Conservation (phyloP, 2,888 invertebrate species). For the Cephus rjabovi region DNA sequence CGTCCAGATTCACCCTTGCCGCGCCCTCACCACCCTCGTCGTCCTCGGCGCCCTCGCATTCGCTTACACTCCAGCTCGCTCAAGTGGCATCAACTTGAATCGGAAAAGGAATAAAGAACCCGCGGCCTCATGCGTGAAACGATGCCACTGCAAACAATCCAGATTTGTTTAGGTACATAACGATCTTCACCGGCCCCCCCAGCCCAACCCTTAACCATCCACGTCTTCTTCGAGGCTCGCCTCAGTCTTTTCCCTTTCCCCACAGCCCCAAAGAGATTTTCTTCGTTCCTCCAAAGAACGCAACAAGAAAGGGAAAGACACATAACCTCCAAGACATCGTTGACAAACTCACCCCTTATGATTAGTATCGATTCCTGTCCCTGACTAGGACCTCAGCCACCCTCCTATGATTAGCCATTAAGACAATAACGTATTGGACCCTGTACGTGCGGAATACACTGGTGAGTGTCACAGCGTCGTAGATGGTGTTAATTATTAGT, state of each 20-base stretch:
- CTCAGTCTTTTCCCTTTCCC: slow-evolving; percentile 5
- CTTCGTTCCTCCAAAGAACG: background rate
- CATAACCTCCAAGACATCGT: background rate
- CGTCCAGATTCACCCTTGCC: slow-evolving; percentile 2
- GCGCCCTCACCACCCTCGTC: slow-evolving; percentile 5
- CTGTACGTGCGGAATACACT: background rate
- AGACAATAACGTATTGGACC: slow-evolving; percentile 37
- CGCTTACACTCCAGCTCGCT: slow-evolving; percentile 61
- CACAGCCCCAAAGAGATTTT: background rate
- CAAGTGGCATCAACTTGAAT: slow-evolving; percentile 65
- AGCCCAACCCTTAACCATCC: slow-evolving; percentile 4
- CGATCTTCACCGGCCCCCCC: slow-evolving; percentile 43
- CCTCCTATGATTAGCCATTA: slow-evolving; percentile 49
- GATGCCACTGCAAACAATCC: slow-evolving; percentile 66
- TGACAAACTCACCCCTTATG: background rate
- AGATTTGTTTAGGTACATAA: slow-evolving; percentile 64
- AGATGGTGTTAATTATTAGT: background rate
- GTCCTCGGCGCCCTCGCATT: slow-evolving; percentile 28
- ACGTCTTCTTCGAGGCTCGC: slow-evolving; percentile 3
- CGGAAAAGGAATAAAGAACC: slow-evolving; percentile 63
- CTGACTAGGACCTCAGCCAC: background rate
- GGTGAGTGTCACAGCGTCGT: background rate
- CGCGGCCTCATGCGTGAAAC: slow-evolving; percentile 66
- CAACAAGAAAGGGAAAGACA: background rate
- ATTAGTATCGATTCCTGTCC: background rate